Percentiles rank a stretch among this genome's conserved stretches.
phyloP scores from a whole-genome alignment of 2,888 invertebrate species.

The Ceramica pisi region DNA sequence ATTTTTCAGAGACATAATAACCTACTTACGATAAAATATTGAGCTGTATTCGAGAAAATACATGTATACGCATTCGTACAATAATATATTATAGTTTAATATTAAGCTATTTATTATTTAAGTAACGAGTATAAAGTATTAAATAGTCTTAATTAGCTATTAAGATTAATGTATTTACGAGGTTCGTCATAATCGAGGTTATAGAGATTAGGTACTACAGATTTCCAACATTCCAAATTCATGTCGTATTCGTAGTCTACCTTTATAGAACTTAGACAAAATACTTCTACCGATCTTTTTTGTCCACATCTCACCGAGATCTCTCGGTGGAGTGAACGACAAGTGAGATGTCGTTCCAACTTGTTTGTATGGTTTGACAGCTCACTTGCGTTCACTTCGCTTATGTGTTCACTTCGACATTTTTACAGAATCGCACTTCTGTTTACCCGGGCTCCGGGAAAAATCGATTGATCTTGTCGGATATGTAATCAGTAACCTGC shows the following conservation, averaged over 20 bases:
- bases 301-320: no score
- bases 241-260: slow-evolving; percentile 59
- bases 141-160: slow-evolving; percentile 68
- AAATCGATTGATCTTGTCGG: slow-evolving; percentile 12
- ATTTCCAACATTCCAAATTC: slow-evolving; percentile 72
- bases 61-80: slow-evolving; percentile 90
- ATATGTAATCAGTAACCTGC: slow-evolving; percentile 36
- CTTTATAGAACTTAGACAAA: slow-evolving; percentile 40
- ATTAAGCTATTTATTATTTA: slow-evolving; percentile 87
- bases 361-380: no score
- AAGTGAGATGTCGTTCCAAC: no score
- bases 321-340: no score
- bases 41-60: slow-evolving; percentile 88
- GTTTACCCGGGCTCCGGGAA: slow-evolving; percentile 43
- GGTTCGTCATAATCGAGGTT: slow-evolving; percentile 61
- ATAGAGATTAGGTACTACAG: slow-evolving; percentile 58
- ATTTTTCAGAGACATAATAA: slow-evolving; percentile 51
- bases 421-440: no score
- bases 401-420: no score
- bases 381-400: no score
- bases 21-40: slow-evolving; percentile 72
- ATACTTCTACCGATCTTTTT: no score
- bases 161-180: slow-evolving; percentile 78
- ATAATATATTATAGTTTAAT: slow-evolving; percentile 86
- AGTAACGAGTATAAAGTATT: slow-evolving; percentile 81